Evolutionary conservation across 2,113 vertebrate species (phyloP).

Genomic region (Eptesicus fuscus): DNA sequence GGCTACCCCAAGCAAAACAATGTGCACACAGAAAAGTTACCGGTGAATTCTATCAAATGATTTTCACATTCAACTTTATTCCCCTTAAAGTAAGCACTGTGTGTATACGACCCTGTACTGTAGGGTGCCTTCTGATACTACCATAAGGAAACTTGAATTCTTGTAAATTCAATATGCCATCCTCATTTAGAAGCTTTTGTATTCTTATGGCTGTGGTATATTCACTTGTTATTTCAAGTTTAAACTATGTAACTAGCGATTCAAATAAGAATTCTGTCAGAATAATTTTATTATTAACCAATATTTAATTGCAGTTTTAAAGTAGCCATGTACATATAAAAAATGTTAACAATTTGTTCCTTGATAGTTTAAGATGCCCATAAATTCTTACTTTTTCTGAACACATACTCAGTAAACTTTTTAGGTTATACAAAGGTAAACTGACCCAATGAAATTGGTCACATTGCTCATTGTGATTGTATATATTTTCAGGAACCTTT

Average conservation of each 20-base stretch:
- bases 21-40: neutral
- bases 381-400: slow-evolving; percentile 48
- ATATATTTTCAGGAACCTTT: neutral
- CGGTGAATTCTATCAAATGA: neutral
- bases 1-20: neutral
- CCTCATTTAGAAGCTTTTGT: neutral
- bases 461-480: neutral
- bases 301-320: slow-evolving; percentile 25
- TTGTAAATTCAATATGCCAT: neutral
- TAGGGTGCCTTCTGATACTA: neutral
- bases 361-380: neutral
- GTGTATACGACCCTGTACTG: neutral
- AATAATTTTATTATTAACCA: slow-evolving; percentile 9
- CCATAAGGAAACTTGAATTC: neutral
- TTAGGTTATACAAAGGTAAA: neutral
- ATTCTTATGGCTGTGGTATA: neutral
- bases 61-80: neutral
- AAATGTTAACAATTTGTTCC: neutral
- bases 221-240: slow-evolving; percentile 39
- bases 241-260: neutral
- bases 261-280: slow-evolving; percentile 36
- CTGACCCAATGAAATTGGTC: neutral
- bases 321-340: neutral
- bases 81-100: neutral
- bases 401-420: neutral